Base-by-base conservation (phyloP, 2,888 invertebrate genomes). In the Netelia fuscicornis region DNA sequence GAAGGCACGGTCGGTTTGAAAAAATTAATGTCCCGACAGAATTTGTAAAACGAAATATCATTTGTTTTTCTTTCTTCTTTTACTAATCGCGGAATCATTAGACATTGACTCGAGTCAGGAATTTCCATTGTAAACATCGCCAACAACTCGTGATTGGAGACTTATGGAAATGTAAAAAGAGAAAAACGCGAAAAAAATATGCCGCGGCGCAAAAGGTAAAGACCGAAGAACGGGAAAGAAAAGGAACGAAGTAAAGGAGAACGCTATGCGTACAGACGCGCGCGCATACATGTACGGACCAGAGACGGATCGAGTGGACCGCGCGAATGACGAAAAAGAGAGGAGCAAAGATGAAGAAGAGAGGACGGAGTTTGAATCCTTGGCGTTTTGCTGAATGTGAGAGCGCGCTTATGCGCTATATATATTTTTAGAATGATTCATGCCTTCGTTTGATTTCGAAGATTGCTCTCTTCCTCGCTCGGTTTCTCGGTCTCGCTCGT, bases 401-500 rank as follows among this genome's bases (percentile, higher is more conserved):
- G 77, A 42, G 72, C 80, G 81, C 81, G 81, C 81, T 84, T 84
- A 77, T 84, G 81, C 72, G 78, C 60, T 79, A 71, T 79, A 70
- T 80, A 81, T 92, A 92, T 92, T 92, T 92, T 93, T 92, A 92
- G 92, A 91, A 90, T 91, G 91, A 92, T 91, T 88, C 90, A 91
- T 89, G 91, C 78, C 87, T 92, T 87, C 89, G 91, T 92, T 92
- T 92, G 92, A 92, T 93, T 92, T 87, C 90, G 90, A 92, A 92
- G 91, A 92, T 92, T 89, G 89, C 90, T 86, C 86, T 85, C 81
- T 68, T 44, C 65, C 70, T 62, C 67, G 67, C 58, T 81, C 37
- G 20, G 30, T 52, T 44, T 58, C 48, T 25, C 58, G 30, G 56
- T 11, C 25, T 65, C 72, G 52, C 70, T 56, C 42, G 54, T 56